Evolutionary conservation across 2,888 invertebrate species (phyloP).

Genomic region (Chrysolina haemoptera): DNA sequence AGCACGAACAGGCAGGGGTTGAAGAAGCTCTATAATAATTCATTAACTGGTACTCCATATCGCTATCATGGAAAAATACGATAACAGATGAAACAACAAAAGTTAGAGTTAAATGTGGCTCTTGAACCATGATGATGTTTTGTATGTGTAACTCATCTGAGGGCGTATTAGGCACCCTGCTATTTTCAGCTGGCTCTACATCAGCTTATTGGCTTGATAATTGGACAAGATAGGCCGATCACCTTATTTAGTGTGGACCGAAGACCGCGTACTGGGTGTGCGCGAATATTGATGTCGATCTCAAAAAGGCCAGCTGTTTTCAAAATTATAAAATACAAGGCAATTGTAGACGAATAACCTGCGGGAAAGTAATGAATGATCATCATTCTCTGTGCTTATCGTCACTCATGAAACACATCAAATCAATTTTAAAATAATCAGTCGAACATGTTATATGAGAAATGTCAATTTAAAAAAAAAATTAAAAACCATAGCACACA

Average conservation of each 20-base stretch:
- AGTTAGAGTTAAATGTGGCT: slow-evolving; percentile 54
- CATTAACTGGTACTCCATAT: slow-evolving; percentile 41
- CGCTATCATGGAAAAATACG: slow-evolving; percentile 50
- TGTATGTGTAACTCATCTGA: slow-evolving; percentile 48
- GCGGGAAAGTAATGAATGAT: too few relatives aligned
- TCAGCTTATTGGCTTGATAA: slow-evolving; percentile 59
- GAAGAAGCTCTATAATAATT: slow-evolving; percentile 52
- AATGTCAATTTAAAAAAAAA: too few relatives aligned
- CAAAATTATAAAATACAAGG: neutral
- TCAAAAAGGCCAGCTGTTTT: neutral
- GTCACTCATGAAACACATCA: too few relatives aligned
- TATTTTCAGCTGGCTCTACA: slow-evolving; percentile 58
- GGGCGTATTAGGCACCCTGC: slow-evolving; percentile 55
- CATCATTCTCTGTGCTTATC: too few relatives aligned
- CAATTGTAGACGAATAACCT: neutral
- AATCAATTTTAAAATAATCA: too few relatives aligned
- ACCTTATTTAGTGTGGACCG: slow-evolving; percentile 5
- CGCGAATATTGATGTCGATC: neutral
- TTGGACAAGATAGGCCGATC: slow-evolving; percentile 55
- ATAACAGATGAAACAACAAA: slow-evolving; percentile 62
- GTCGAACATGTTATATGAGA: too few relatives aligned
- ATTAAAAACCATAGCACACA: too few relatives aligned
- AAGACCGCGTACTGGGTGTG: neutral
- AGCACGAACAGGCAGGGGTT: slow-evolving; percentile 57
- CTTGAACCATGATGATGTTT: slow-evolving; percentile 53